Evolutionary conservation across 2,113 vertebrate genomes (phyloP), one percentile per base, ranked within the genome.

Genomic region (Merops nubicus): DNA sequence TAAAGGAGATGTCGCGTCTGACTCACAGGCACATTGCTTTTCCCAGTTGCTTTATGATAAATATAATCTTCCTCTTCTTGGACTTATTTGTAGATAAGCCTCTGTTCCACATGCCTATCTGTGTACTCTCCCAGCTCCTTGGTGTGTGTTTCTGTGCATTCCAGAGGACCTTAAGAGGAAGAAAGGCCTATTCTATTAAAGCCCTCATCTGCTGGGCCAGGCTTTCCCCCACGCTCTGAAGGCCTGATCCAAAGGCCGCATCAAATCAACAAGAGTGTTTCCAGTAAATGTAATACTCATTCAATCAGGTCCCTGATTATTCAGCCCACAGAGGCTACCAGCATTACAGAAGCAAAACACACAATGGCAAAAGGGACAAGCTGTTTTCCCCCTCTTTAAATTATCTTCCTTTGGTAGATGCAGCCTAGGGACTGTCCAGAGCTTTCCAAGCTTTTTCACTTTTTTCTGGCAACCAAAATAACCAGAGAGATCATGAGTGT

Each of bases 31-130:
- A 78, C 60, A 22, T 15, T 72, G 79, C 83, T 96, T 86, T 87
- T 91, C 95, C 95, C 88, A 72, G 8, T 6, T 84, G 80, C 83
- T 91, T 95, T 78, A 72, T 64, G 85, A 94, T 89, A 89, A 97
- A 89, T 95, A 92, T 28, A 92, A 93, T 96, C 73, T 96, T 92
- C 54, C 64, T 80, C 50, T 79, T 86, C 90, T 88, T 59, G 68
- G 60, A 84, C 92, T 96, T 93, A 77, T 28, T 91, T 86, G 69
- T 60, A 96, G 96, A 95, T 95, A 97, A 92, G 85, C 82, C 68
- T 70, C 59, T 93, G 42, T 81, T 93, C 62, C 51, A 83, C 51
- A 57, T 16, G 68, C 72, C 72, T 92, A 47, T 84, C 79, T 86
- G 60, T 70, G 51, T 72, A 85, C 60, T 90, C 75, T 74, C 64